phyloP scores from a whole-genome alignment of 2,797 vertebrate species.

The Clarias fuscus region DNA sequence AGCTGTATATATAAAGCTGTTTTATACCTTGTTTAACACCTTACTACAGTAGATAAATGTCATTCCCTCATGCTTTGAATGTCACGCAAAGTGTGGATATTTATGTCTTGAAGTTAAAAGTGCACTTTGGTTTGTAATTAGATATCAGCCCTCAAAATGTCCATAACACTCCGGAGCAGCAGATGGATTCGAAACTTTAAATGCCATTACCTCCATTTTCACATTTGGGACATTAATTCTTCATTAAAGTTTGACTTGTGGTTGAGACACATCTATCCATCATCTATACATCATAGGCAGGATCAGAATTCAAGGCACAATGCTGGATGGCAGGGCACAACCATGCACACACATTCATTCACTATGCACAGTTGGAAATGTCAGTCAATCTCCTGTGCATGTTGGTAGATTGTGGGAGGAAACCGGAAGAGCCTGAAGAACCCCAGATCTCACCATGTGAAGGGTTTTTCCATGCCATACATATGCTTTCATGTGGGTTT shows the following conservation, averaged over 20 bases:
- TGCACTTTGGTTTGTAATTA: not conserved
- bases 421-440: no score
- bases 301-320: no score
- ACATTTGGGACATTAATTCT: not conserved
- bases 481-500: constrained; percentile 9
- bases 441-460: not conserved
- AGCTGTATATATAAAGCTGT: no score
- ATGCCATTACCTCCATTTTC: not conserved
- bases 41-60: not conserved
- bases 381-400: no score
- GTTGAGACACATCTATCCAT: not conserved
- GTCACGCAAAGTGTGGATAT: not conserved
- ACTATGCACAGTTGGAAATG: no score
- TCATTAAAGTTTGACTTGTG: not conserved
- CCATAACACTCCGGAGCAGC: not conserved
- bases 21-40: not conserved
- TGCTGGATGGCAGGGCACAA: no score
- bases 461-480: not conserved
- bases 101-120: not conserved
- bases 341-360: no score
- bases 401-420: no score
- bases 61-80: not conserved
- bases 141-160: not conserved
- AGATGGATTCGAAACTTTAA: not conserved
- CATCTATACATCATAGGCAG: no score